phyloP scores from a whole-genome alignment of 1,140 invertebrate species.

The Tenebrio molitor region DNA sequence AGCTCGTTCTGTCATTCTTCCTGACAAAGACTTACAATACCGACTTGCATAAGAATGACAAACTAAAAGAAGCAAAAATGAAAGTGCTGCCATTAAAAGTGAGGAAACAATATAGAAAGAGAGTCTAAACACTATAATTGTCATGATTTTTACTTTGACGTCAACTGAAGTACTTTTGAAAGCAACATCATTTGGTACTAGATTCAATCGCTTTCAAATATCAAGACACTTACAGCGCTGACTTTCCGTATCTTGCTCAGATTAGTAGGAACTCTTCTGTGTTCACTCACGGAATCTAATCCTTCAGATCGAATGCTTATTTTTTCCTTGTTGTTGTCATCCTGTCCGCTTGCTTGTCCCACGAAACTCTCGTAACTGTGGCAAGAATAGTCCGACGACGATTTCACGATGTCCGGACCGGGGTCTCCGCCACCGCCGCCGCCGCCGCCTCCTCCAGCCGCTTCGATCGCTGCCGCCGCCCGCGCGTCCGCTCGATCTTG shows the following conservation, averaged over 20 bases:
- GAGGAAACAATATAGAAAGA: conserved; percentile 23
- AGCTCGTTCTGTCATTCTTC: not conserved
- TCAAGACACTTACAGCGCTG: conserved; percentile 84
- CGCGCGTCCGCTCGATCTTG: conserved; percentile 78
- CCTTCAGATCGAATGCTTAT: conserved; percentile 90
- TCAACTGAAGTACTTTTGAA: conserved; percentile 41
- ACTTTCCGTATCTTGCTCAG: conserved; percentile 86
- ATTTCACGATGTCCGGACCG: conserved; percentile 76
- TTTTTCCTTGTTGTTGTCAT: conserved; percentile 89
- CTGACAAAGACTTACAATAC: not conserved
- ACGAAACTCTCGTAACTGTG: conserved; percentile 92
- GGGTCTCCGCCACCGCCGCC: conserved; percentile 69
- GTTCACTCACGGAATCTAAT: conserved; percentile 88
- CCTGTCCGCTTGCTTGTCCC: conserved; percentile 86
- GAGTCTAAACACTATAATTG: conserved; percentile 67
- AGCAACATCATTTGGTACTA: conserved; percentile 49
- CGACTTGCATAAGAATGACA: conserved; percentile 9
- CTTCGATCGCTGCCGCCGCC: conserved; percentile 73
- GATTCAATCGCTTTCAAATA: conserved; percentile 57
- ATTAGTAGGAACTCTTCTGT: conserved; percentile 73
- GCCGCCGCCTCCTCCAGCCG: conserved; percentile 72
- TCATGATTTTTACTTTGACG: conserved; percentile 64
- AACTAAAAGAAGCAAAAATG: conserved; percentile 21
- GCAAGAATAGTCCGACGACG: conserved; percentile 90
- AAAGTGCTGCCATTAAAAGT: conserved; percentile 18